Evolutionary conservation across 2,888 invertebrate genomes (phyloP), one percentile per base, ranked within the genome.

Genomic region (Furcula furcula): DNA sequence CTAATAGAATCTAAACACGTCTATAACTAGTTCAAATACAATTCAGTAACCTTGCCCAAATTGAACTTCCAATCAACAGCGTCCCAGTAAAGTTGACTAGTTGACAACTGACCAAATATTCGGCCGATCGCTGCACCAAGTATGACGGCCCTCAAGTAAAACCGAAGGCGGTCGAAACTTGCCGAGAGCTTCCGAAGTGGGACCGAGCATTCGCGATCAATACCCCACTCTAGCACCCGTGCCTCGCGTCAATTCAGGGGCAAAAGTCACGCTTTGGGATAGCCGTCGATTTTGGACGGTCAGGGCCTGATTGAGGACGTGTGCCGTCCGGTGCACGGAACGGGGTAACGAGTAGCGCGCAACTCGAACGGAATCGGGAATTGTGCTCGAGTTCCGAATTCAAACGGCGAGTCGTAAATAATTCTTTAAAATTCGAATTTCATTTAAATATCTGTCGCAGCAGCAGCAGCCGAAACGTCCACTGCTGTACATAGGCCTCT

Each of bases 261-360:
- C 80, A 86, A 81, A 86, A 88, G 88, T 88, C 88, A 86, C 78
- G 77, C 73, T 81, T 82, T 71, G 65, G 65, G 79, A 81, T 77
- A 75, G 76, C 76, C 77, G 80, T 75, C 78, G 80, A 85, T 81
- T 82, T 72, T 61, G 73, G 74, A 72, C 77, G 75, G 81, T 73
- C 79, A 77, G 71, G 57, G 63, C 67, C 67, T 73, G 66, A 70
- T 76, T 66, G 71, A 26, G 14, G 14, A 67, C 60, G 61, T 56
- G 55, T 54, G 54, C 44, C 43, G 40, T 35, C 44, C 37, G 34
- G 34, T 32, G 46, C 45, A 36, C 31, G 32, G 46, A 53, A 53
- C 52, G 60, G 63, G 64, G 65, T 67, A 71, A 66, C 66, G 63
- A 71, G 55, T 48, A 50, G 52, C 51, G 45, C 44, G 46, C 46